A percentile compares a stretch with the other conserved stretches of the same genome.
These are phyloP conservation scores for Hemithea aestivaria DNA, from an alignment of 2,888 invertebrate genomes.

Conservation along the genomic window DNA sequence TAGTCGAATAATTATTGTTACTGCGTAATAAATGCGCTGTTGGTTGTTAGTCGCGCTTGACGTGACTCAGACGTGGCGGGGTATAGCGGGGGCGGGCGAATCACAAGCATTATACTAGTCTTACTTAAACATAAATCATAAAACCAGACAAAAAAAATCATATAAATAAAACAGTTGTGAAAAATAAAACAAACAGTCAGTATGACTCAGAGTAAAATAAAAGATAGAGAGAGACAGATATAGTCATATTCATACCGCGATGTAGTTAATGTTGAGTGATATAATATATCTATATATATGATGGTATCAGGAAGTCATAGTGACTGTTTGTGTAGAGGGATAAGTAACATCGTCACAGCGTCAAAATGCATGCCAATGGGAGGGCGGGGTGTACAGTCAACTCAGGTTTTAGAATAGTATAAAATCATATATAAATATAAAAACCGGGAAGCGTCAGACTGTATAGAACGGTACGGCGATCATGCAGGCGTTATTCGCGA, in stretches of 20 bases:
- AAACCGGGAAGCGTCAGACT: conserved; percentile 68
- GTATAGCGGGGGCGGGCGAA: conserved; percentile 72
- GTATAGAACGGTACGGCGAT: conserved; percentile 48
- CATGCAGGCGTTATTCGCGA: conserved; percentile 62
- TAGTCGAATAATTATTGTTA: conserved; percentile 52
- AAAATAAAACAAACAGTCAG: conserved; percentile 76
- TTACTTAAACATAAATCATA: conserved; percentile 51
- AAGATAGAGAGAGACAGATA: conserved; percentile 70
- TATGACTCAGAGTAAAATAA: conserved; percentile 73
- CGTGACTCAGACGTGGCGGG: conserved; percentile 43
- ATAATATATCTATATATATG: conserved; percentile 22
- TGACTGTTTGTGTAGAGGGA: conserved; percentile 76
- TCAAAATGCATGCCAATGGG: conserved; percentile 72
- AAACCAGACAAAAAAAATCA: conserved; percentile 47
- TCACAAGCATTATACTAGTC: conserved; percentile 76
- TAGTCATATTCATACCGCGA: conserved; percentile 73
- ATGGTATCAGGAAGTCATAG: conserved; percentile 62
- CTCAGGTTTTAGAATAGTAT: conserved; percentile 44
- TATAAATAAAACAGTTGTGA: conserved; percentile 44
- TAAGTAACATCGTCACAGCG: conserved; percentile 76
- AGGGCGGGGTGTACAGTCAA: conserved; percentile 56
- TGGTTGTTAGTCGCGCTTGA: conserved; percentile 60
- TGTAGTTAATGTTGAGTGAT: conserved; percentile 65
- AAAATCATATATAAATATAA: conserved; percentile 32
- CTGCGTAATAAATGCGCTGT: conserved; percentile 48